Percentiles rank a stretch among this genome's conserved stretches.
Evolutionary conservation across 2,113 vertebrate species (phyloP).

Genomic region (Camarhynchus parvulus): DNA sequence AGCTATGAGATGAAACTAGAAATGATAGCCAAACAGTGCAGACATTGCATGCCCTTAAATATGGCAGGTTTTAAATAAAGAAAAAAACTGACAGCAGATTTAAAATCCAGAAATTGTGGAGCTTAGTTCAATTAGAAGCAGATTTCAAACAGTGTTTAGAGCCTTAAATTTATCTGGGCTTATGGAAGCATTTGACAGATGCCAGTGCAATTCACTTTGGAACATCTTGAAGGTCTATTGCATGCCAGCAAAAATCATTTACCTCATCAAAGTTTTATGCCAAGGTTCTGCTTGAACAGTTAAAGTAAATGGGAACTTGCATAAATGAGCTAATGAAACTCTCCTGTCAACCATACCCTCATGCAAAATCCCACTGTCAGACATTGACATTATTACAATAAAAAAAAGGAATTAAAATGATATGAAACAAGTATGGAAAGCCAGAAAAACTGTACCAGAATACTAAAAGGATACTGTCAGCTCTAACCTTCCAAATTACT

Average conservation of each 20-base stretch:
- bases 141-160: neutral
- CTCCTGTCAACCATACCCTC: neutral
- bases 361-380: neutral
- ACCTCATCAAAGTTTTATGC: constrained; percentile 29
- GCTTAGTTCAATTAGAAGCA: neutral
- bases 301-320: constrained; percentile 15
- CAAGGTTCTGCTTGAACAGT: constrained; percentile 46
- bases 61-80: neutral
- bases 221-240: constrained; percentile 42
- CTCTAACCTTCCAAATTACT: neutral
- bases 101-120: constrained; percentile 15
- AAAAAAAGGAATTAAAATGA: neutral
- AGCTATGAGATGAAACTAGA: neutral
- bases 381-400: neutral
- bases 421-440: neutral
- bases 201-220: constrained; percentile 6
- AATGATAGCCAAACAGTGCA: neutral
- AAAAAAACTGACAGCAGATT: neutral
- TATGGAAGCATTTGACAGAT: constrained; percentile 42
- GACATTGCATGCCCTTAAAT: neutral
- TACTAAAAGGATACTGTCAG: neutral
- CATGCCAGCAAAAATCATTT: constrained; percentile 50
- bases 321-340: constrained; percentile 30
- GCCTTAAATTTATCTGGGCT: constrained; percentile 18
- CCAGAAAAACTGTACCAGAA: neutral